Base-by-base conservation (phyloP, 2,797 vertebrate species). In the Pangasius djambal region DNA sequence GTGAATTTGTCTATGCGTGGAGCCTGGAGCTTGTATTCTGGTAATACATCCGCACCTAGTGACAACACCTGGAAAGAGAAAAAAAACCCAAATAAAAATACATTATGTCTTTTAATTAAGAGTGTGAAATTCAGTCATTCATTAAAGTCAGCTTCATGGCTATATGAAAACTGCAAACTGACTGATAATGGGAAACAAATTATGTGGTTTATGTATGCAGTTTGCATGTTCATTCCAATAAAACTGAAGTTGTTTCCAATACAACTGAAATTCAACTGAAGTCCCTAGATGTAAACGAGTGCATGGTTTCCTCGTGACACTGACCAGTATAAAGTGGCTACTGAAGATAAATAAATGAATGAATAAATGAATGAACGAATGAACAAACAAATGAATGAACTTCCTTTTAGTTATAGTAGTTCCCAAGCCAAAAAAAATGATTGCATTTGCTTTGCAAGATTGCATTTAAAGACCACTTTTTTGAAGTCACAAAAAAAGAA, bases 11-110 rank as follows among this genome's bases (percentile, higher is more conserved):
- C 98, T 88, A 99, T 99, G 91, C 98, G 98, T 13, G 98, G 95
- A 0, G 98, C 97, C 95, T 99, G 99, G 40, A 99, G 97, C 94
- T 99, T 99, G 92, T 99, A 99, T 94, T 99, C 98, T 3, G 99
- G 99, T 75, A 99, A 95, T 90, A 99, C 99, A 55, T 99, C 99
- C 28, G 99, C 98, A 89, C 98, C 99, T 70, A 99, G 95, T 22
- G 99, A 99, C 88, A 99, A 95, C 87, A 99, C 99, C 99, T 99
- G 72, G 37, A 88, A 25, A 34, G 25, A 65, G 50, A 2, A 37
- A 28, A 61, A 44, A 6, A 7, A 44, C 0, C 50, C 37, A 63
- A 50, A n/a, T 0, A 55, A 37, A 57, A 87, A 10, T 34, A 65
- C 16, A 86, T 28, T 74, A 65, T 69, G 15, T 34, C 1, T 70